These are phyloP conservation scores for Spheniscus humboldti DNA, from an alignment of 2,797 vertebrate genomes.

Conservation along the genomic window DNA sequence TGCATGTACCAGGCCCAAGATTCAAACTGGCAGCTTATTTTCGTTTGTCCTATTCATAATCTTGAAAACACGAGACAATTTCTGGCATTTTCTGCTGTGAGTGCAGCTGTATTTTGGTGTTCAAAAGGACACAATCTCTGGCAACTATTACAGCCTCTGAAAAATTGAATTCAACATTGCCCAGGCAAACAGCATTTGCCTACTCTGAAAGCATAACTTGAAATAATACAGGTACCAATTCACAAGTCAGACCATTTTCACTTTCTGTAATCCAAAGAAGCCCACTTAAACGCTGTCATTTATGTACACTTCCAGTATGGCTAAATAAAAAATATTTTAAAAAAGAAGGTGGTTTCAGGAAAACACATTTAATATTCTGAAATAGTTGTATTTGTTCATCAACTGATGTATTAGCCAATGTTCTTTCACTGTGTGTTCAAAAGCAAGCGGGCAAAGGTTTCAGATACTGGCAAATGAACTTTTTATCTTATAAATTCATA, in stretches of 20 bases:
- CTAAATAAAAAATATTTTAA: neutral
- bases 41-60: neutral
- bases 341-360: neutral
- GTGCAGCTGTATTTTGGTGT: neutral
- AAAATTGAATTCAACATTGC: neutral
- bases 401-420: neutral
- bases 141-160: neutral
- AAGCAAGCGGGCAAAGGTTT: neutral
- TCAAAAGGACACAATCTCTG: neutral
- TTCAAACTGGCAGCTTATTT: neutral
- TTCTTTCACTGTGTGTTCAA: neutral
- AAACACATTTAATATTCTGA: neutral
- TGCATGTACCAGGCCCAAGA: neutral
- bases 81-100: neutral
- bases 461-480: neutral
- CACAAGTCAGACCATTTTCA: neutral
- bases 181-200: neutral
- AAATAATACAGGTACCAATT: neutral
- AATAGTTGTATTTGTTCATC: neutral
- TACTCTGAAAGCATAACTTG: neutral
- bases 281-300: neutral
- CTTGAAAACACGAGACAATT: neutral
- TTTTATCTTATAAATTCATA: neutral
- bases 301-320: neutral
- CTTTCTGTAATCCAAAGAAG: neutral